These are phyloP conservation scores for Seriola quinqueradiata DNA, from an alignment of 2,113 vertebrate genomes.

Conservation along the genomic window DNA sequence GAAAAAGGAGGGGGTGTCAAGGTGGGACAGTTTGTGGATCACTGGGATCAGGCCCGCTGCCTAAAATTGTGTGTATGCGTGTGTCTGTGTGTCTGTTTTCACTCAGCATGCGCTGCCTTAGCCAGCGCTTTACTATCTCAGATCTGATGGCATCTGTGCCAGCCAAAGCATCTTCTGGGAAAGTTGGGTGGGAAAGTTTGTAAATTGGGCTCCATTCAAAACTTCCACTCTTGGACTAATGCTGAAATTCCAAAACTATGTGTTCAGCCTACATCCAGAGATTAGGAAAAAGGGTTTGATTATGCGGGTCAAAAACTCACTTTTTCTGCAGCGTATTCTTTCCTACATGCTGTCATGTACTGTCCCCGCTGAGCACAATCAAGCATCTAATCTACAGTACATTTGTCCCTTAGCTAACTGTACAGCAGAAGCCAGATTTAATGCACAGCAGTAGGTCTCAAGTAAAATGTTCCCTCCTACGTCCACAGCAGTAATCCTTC, in stretches of 20 bases:
- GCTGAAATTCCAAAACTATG: slow-evolving; percentile 45
- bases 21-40: slow-evolving; percentile 79
- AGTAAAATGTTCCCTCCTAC: slow-evolving; percentile 64
- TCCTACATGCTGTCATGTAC: background rate
- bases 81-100: slow-evolving; percentile 55
- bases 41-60: slow-evolving; percentile 65
- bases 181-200: slow-evolving; percentile 72
- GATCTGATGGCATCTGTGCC: slow-evolving; percentile 60
- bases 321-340: slow-evolving; percentile 21
- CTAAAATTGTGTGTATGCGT: slow-evolving; percentile 52
- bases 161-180: slow-evolving; percentile 72
- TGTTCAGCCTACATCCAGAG: slow-evolving; percentile 33
- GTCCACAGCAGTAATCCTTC: slow-evolving; percentile 67
- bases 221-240: slow-evolving; percentile 40
- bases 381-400: slow-evolving; percentile 19
- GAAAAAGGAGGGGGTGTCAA: slow-evolving; percentile 71
- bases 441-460: slow-evolving; percentile 65
- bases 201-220: slow-evolving; percentile 58
- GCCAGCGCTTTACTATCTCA: slow-evolving; percentile 57
- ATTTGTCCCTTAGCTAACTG: slow-evolving; percentile 47
- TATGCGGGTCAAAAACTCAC: slow-evolving; percentile 11
- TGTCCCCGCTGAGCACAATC: slow-evolving; percentile 32
- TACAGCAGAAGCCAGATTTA: slow-evolving; percentile 54
- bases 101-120: slow-evolving; percentile 49
- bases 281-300: slow-evolving; percentile 13